A percentile compares a stretch with the other conserved stretches of the same genome.
These are phyloP conservation scores for Aldrovandia affinis DNA, from an alignment of 2,797 vertebrate genomes.

Conservation along the genomic window DNA sequence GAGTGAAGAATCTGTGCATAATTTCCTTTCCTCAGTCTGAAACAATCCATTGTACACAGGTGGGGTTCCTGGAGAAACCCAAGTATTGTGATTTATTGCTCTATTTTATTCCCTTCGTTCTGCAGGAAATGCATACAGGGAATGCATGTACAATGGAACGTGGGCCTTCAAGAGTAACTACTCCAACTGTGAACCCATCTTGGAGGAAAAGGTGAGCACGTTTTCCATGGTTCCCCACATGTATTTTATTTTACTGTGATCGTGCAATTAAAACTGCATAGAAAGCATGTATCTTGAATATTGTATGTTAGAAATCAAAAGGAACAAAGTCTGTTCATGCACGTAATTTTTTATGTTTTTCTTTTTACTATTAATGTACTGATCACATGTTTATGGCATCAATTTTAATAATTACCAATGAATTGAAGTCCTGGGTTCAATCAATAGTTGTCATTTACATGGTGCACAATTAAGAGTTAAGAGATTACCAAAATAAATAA, in stretches of 20 bases:
- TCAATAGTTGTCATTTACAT: neutral
- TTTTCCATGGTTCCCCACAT: neutral
- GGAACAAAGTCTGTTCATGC: neutral
- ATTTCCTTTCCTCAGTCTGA: no score
- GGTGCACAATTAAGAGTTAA: neutral
- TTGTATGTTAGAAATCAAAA: neutral
- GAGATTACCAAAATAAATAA: neutral
- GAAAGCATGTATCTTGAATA: neutral
- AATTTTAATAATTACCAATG: neutral
- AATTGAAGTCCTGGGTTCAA: neutral
- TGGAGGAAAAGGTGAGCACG: conserved; percentile 89
- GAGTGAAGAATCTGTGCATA: no score
- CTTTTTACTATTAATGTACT: neutral
- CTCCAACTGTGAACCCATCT: conserved; percentile 92
- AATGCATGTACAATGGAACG: conserved; percentile 94
- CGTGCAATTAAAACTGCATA: neutral
- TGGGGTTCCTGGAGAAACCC: no score
- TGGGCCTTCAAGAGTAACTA: conserved; percentile 96
- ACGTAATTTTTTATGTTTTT: no score
- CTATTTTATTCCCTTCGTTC: conserved; percentile 41
- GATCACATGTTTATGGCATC: neutral
- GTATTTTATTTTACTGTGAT: neutral
- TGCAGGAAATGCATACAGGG: conserved; percentile 90
- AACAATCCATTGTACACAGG: no score
- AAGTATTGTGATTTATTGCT: neutral